Base-by-base conservation (phyloP, 1,140 invertebrate species). In the Tribolium madens region DNA sequence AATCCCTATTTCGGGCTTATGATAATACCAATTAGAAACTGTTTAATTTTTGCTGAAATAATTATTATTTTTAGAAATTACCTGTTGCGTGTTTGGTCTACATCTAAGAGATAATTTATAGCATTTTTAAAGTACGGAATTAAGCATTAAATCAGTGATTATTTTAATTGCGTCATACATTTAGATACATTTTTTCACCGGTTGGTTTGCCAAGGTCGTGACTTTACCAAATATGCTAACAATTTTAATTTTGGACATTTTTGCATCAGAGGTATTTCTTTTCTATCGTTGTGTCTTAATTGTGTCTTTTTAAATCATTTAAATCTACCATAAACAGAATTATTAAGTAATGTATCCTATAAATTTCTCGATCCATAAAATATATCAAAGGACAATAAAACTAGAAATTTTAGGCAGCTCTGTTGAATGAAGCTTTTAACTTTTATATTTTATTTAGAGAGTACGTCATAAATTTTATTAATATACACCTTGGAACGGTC, bases 41-140 rank as follows among this genome's bases (percentile, higher is more conserved):
- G 26, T 64, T 64, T 64, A 31, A 64, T 60, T 60, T n/a, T 60
- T 60, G 53, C 10, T 60, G 53, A 60, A 60, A 60, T 60, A 64
- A 64, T 64, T 64, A 57, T 57, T 57, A 64, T 64, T 64, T 64
- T 64, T 64, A 64, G 57, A 64, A 12, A 64, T 64, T 64, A 64
- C 57, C 57, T 64, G 26, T 52, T 1, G 50, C 21, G 50, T 21
- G 52, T 64, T 64, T 64, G 57, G 57, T 64, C 21, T 33, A 64
- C 57, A 64, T 64, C 57, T 15, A 1, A 33, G 57, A 33, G 57
- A 64, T 64, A 64, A 64, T 64, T 64, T 64, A 33, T 33, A 31
- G 21, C n/a, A 14, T 64, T 64, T 13, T 33, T 33, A 18, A n/a
- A 21, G n/a, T 12, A 60, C 15, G 26, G 18, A 10, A 26, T 57